Conservation (phyloP, 2,113 vertebrate genomes). For the Phalacrocorax carbo region DNA sequence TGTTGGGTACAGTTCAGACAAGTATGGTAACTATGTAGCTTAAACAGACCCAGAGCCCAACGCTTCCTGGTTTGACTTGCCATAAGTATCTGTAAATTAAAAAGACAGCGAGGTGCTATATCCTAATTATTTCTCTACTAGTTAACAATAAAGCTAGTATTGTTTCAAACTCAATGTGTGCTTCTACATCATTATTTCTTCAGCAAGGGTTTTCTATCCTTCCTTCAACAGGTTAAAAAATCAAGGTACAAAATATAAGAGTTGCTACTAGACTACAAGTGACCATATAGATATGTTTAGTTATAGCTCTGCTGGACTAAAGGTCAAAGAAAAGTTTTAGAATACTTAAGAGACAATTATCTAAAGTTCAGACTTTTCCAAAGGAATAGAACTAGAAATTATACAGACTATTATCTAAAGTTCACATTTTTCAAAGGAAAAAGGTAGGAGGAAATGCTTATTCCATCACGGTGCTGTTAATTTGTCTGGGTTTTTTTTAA, state of each 20-base stretch:
- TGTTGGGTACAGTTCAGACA: neutral
- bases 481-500: neutral
- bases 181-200: neutral
- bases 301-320: conserved; percentile 49
- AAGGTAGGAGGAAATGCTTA: neutral
- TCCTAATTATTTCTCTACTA: neutral
- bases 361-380: conserved; percentile 70
- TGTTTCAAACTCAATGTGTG: neutral
- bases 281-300: conserved; percentile 40
- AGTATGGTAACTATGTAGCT: neutral
- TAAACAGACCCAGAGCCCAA: neutral
- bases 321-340: conserved; percentile 68
- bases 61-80: neutral
- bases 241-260: neutral
- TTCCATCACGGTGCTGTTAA: conserved; percentile 17
- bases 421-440: conserved; percentile 59
- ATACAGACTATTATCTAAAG: conserved; percentile 67
- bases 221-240: conserved; percentile 22
- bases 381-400: conserved; percentile 57
- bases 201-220: neutral
- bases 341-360: conserved; percentile 69
- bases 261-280: conserved; percentile 1
- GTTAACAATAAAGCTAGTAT: neutral
- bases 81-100: neutral
- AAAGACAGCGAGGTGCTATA: neutral